A percentile compares a stretch with the other conserved stretches of the same genome.
Conservation (phyloP, 2,113 vertebrate genomes). For the Fukomys damarensis region DNA sequence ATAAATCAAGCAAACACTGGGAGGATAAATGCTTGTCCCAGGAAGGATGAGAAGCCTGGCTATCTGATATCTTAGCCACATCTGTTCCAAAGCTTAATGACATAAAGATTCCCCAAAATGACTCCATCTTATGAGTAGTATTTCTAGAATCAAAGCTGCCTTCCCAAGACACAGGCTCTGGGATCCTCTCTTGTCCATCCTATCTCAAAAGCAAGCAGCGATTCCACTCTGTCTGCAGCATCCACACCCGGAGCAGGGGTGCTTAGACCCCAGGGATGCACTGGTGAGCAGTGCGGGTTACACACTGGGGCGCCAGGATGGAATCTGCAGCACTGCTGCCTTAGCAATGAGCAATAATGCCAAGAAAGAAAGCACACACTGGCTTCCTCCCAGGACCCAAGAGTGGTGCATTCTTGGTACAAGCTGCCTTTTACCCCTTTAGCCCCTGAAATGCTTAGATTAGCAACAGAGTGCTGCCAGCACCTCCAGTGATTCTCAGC, state of each 20-base stretch:
- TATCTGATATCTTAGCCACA: background rate
- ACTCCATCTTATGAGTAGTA: background rate
- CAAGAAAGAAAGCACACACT: background rate
- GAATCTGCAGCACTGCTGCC: background rate
- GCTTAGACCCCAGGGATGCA: background rate
- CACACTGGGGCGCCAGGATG: background rate
- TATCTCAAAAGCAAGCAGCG: background rate
- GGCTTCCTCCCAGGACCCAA: background rate
- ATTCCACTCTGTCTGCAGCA: background rate
- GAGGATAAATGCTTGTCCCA: background rate
- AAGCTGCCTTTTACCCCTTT: background rate
- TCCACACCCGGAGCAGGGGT: background rate
- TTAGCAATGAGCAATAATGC: background rate
- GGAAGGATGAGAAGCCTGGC: background rate
- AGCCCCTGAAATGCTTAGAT: background rate
- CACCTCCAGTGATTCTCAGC: background rate
- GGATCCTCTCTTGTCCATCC: background rate
- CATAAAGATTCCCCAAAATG: background rate
- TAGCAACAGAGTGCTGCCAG: background rate
- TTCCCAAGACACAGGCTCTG: background rate
- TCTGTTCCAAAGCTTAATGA: background rate
- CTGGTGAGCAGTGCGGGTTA: background rate
- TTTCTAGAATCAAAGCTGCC: background rate
- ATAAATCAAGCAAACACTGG: background rate
- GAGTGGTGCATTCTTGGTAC: background rate